Conservation (phyloP, 2,113 vertebrate species). For the Microtus richardsoni region DNA sequence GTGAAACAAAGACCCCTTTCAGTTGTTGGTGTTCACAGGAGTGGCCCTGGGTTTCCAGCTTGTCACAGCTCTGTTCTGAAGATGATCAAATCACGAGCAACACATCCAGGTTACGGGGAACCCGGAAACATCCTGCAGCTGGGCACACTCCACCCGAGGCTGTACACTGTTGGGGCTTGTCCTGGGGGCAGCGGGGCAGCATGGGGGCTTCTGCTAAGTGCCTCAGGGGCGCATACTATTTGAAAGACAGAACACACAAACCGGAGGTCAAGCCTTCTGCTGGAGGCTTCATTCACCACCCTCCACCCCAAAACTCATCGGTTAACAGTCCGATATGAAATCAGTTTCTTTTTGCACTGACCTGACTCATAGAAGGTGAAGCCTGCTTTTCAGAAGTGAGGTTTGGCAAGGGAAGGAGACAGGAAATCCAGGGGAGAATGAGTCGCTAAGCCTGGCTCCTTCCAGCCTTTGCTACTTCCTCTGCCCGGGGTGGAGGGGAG, state of each 20-base stretch:
- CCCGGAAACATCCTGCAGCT: constrained; percentile 31
- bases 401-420: constrained; percentile 78
- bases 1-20: constrained; percentile 77
- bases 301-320: constrained; percentile 26
- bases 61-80: constrained; percentile 71
- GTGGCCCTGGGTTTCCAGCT: constrained; percentile 32
- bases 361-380: constrained; percentile 80
- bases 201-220: neutral
- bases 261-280: constrained; percentile 63
- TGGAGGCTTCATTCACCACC: neutral
- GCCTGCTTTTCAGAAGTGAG: constrained; percentile 79
- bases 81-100: constrained; percentile 73
- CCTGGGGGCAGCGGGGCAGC: neutral
- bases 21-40: constrained; percentile 25
- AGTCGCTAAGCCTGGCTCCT: constrained; percentile 69
- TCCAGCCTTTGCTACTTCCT: constrained; percentile 75
- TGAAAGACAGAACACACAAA: neutral
- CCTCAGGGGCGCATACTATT: neutral
- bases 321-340: constrained; percentile 72
- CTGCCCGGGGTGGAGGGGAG: constrained; percentile 26
- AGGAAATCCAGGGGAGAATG: constrained; percentile 82
- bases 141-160: neutral
- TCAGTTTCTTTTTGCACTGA: constrained; percentile 76
- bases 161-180: neutral
- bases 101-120: constrained; percentile 63